Evolutionary conservation across 1,140 invertebrate genomes (phyloP), one percentile per base, ranked within the genome.

Genomic region (Homalodisca vitripennis): DNA sequence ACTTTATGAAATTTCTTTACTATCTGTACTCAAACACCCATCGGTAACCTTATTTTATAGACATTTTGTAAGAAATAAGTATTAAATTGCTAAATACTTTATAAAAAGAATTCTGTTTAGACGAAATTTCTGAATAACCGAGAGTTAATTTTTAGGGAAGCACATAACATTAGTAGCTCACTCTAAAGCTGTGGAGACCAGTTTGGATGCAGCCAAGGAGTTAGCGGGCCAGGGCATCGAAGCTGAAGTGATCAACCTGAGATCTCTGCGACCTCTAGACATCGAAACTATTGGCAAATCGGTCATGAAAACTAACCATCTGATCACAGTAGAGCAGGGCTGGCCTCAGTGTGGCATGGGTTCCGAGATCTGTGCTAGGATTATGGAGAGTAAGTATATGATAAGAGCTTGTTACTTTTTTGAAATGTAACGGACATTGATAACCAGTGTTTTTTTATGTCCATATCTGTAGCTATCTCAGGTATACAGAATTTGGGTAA

Each of bases 291-390:
- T 99, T 72, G 83, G 90, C 10, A 85, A 92, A 63, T 99, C 97
- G 12, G 88, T 99, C 20, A 85, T 88, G 72, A 99, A 99, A 83
- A 99, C 98, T 1, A 91, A 99, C 82, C 94, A 98, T 78, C 78
- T 97, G 46, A 83, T 99, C 32, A 95, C 93, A 0, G 93, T 99
- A 0, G 98, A 99, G 81, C 91, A 94, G 76, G 98, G 97, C 60
- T 99, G 98, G 98, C 96, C 97, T 0, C 89, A 93, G 73, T 91
- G 86, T 79, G 97, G 98, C 68, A 90, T 99, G 72, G 97, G 98
- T 32, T 86, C 98, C 65, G 98, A 99, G 85, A 92, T 99, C 74
- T 89, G 89, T 76, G 96, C 97, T 1, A 87, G 89, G 77, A 89
- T 99, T 70, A 93, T 95, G 85, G 98, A 99, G 84, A 93, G 95